A percentile compares a stretch with the other conserved stretches of the same genome.
phyloP scores from a whole-genome alignment of 2,888 invertebrate genomes.

The Metopia argyrocephala region DNA sequence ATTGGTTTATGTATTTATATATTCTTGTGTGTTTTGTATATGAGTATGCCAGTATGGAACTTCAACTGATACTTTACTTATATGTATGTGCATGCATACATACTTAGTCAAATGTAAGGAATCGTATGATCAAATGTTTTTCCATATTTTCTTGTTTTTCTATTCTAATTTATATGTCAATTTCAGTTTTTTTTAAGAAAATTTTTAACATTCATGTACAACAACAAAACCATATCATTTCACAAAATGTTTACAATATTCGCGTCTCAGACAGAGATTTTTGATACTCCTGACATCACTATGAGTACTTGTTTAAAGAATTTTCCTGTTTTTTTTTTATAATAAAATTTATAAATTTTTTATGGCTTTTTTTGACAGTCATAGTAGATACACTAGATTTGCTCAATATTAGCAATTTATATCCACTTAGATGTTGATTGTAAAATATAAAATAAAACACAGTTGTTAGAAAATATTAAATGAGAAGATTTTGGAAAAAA shows the following conservation, averaged over 20 bases:
- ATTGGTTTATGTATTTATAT: not conserved
- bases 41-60: too few relatives aligned
- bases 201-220: constrained; percentile 6
- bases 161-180: constrained; percentile 23
- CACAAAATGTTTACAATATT: constrained; percentile 45
- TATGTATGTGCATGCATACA: not conserved
- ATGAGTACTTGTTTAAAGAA: not conserved
- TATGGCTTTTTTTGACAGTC: constrained; percentile 17
- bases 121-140: not conserved
- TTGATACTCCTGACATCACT: not conserved
- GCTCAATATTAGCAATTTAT: constrained; percentile 54
- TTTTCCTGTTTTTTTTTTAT: too few relatives aligned
- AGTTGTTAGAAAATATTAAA: too few relatives aligned
- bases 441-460: not conserved
- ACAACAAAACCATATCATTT: constrained; percentile 16
- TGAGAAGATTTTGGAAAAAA: too few relatives aligned
- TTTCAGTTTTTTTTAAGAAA: constrained; percentile 31
- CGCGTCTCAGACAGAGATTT: constrained; percentile 42
- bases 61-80: too few relatives aligned
- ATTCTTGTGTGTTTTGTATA: not conserved
- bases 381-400: constrained; percentile 33
- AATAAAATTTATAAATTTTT: too few relatives aligned
- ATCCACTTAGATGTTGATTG: constrained; percentile 50
- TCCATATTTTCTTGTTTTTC: not conserved
- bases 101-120: not conserved